A percentile compares a stretch with the other conserved stretches of the same genome.
phyloP scores from a whole-genome alignment of 2,888 invertebrate species.

The Arrhopalites spinosus region DNA sequence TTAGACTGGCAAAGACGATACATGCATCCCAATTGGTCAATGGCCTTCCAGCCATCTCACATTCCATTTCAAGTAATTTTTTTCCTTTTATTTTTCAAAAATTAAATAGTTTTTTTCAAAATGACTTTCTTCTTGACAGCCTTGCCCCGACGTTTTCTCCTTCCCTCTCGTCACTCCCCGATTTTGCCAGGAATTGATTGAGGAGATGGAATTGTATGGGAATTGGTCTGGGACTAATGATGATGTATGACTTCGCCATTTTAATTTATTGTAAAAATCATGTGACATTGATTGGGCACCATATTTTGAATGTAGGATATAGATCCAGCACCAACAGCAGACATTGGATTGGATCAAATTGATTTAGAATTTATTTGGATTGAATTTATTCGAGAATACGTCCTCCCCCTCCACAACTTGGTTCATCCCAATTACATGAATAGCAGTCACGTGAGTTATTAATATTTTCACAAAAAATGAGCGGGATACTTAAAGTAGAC shows the following conservation, averaged over 20 bases:
- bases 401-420: constrained; percentile 87
- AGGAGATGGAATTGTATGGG: constrained; percentile 86
- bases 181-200: constrained; percentile 85
- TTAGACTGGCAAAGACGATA: constrained; percentile 92
- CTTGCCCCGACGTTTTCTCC: constrained; percentile 98
- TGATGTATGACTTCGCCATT: no score
- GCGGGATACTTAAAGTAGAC: constrained; percentile 30
- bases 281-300: no score
- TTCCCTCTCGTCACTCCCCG: constrained; percentile 79
- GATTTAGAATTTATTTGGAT: constrained; percentile 82
- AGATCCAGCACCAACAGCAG: constrained; percentile 98
- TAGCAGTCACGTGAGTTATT: constrained; percentile 67
- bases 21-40: constrained; percentile 80
- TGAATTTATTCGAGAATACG: constrained; percentile 81
- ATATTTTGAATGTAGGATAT: constrained; percentile 74
- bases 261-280: no score
- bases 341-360: constrained; percentile 97
- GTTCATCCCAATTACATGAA: constrained; percentile 89
- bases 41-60: constrained; percentile 69
- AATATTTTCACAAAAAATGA: no score
- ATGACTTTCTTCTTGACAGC: constrained; percentile 64
- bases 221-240: constrained; percentile 72
- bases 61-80: constrained; percentile 60
- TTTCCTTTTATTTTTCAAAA: no score
- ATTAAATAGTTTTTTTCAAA: not conserved